A percentile compares a stretch with the other conserved stretches of the same genome.
Conservation (phyloP, 2,797 vertebrate species). For the Mus spretus region DNA sequence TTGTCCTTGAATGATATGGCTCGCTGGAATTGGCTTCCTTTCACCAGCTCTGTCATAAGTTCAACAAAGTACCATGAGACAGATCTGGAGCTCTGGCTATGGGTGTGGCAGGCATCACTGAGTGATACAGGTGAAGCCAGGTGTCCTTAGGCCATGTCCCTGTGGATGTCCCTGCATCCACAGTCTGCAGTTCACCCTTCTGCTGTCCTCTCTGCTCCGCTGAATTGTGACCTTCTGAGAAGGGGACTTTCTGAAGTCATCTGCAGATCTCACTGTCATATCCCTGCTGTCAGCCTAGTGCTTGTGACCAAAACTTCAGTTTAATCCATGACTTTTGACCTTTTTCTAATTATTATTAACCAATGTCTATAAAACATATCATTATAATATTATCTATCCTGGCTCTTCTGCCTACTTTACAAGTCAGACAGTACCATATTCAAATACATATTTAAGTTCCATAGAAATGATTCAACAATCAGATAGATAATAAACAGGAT, state of each 20-base stretch:
- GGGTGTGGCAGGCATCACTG: not conserved
- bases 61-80: not conserved
- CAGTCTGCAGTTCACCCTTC: not conserved
- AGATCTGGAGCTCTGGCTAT: not conserved
- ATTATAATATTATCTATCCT: not conserved
- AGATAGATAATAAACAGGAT: not conserved
- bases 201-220: not conserved
- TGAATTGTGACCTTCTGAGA: not conserved
- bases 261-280: not conserved
- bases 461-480: not conserved
- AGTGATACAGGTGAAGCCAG: not conserved
- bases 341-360: slow-evolving; percentile 16
- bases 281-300: not conserved
- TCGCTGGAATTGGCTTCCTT: not conserved
- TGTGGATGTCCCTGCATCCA: not conserved
- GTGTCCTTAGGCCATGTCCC: not conserved
- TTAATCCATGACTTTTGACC: not conserved
- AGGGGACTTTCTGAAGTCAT: slow-evolving; percentile 6
- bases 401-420: slow-evolving; percentile 25
- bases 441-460: not conserved
- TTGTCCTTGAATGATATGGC: not conserved
- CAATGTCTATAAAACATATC: not conserved
- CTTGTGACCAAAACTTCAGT: not conserved
- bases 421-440: not conserved
- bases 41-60: not conserved